A percentile compares a stretch with the other conserved stretches of the same genome.
Conservation (phyloP, 2,888 invertebrate genomes). For the Leistus spinibarbis region DNA sequence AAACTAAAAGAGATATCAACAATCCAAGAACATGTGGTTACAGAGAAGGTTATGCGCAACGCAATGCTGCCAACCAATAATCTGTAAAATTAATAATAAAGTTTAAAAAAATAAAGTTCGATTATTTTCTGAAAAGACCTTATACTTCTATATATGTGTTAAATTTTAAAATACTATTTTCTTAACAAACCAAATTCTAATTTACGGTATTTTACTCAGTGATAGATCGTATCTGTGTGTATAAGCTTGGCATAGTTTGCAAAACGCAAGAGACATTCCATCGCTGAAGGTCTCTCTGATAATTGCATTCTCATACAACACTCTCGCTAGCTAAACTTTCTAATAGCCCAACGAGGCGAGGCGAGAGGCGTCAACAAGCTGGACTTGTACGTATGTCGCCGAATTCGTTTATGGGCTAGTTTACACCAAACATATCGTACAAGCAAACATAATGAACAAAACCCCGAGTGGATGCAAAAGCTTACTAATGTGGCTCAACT, state of each 20-base stretch:
- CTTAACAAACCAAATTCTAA: background rate
- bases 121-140: too few relatives aligned
- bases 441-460: background rate
- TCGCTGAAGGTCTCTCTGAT: slow-evolving; percentile 9
- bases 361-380: background rate
- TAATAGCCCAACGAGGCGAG: too few relatives aligned
- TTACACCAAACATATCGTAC: background rate
- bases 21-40: too few relatives aligned
- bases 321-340: slow-evolving; percentile 19
- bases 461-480: background rate
- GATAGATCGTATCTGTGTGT: background rate
- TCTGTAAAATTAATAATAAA: too few relatives aligned
- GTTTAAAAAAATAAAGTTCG: too few relatives aligned
- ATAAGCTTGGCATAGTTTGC: slow-evolving; percentile 12
- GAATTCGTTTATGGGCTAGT: background rate
- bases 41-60: too few relatives aligned
- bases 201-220: background rate
- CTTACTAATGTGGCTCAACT: background rate
- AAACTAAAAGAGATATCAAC: too few relatives aligned
- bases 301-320: slow-evolving; percentile 33
- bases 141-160: too few relatives aligned
- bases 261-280: slow-evolving; percentile 21
- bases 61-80: too few relatives aligned
- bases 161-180: background rate
- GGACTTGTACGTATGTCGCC: too few relatives aligned